These are phyloP conservation scores for Petrocephalus microphthalmus DNA, from an alignment of 2,113 vertebrate species.

Conservation along the genomic window DNA sequence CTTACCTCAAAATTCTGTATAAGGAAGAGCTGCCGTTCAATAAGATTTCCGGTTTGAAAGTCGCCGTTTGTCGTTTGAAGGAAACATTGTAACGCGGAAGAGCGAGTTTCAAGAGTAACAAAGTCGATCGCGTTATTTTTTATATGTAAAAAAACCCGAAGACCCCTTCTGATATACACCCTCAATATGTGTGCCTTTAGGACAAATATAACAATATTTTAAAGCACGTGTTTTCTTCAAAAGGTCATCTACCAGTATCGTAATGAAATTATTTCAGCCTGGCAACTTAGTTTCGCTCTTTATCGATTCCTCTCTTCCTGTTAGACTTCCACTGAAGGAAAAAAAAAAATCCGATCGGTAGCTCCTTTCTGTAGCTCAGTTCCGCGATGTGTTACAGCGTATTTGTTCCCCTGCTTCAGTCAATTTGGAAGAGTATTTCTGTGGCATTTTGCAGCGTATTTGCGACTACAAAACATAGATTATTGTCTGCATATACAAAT, in stretches of 20 bases:
- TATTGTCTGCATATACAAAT: not conserved
- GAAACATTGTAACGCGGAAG: slow-evolving; percentile 63
- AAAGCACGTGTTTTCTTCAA: not conserved
- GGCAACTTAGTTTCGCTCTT: slow-evolving; percentile 13
- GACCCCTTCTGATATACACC: not conserved
- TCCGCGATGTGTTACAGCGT: slow-evolving; percentile 60
- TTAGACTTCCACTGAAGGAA: slow-evolving; percentile 28
- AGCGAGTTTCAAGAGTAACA: slow-evolving; percentile 31
- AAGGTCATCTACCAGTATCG: not conserved
- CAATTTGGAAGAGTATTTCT: not conserved
- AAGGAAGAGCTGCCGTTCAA: slow-evolving; percentile 41
- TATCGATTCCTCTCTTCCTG: slow-evolving; percentile 25
- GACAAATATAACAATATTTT: not conserved
- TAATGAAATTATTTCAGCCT: not conserved
- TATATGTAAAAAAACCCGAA: slow-evolving; percentile 5
- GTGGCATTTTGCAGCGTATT: not conserved
- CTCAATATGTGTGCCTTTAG: not conserved
- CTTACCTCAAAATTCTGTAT: slow-evolving; percentile 51
- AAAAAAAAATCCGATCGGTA: slow-evolving; percentile 14
- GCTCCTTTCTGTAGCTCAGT: slow-evolving; percentile 32
- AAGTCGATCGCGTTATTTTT: slow-evolving; percentile 16
- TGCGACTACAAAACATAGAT: not conserved
- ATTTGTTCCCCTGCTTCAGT: slow-evolving; percentile 46
- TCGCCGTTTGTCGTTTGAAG: slow-evolving; percentile 50
- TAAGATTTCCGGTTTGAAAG: slow-evolving; percentile 57